Conservation (phyloP, 2,797 vertebrate genomes). For the Sebastiscus albofasciatus region DNA sequence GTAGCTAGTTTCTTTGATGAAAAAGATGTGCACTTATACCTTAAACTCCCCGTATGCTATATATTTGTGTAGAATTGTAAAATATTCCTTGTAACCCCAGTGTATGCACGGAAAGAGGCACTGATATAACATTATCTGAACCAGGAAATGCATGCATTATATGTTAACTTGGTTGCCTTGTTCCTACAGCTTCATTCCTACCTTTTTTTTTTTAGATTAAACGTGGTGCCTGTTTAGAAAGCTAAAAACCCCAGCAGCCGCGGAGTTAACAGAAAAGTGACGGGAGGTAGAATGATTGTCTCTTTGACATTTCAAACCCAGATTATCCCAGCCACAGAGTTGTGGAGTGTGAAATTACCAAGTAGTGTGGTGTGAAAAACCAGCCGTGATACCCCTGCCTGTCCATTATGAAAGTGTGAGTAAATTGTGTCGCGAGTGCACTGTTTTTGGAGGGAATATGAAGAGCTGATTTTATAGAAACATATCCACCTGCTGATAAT, state of each 20-base stretch:
- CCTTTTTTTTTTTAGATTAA: not conserved
- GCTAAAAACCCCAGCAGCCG: not conserved
- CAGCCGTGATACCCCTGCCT: not conserved
- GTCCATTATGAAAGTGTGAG: not conserved
- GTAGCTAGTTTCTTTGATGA: not conserved
- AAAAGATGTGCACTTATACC: not conserved
- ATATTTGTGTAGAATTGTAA: not conserved
- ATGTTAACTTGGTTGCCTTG: not conserved
- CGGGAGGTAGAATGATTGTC: constrained; percentile 16
- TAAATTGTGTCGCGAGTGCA: not conserved
- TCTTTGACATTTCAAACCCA: constrained; percentile 28
- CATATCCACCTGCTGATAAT: not conserved
- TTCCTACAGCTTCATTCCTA: not conserved
- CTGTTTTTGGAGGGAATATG: not conserved
- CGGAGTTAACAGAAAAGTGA: constrained; percentile 3
- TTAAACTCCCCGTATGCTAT: not conserved
- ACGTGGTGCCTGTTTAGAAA: not conserved
- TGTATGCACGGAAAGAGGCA: not conserved
- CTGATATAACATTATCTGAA: not conserved
- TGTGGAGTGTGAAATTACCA: constrained; percentile 51
- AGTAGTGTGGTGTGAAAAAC: not conserved
- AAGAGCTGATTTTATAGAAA: not conserved
- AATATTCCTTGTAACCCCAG: not conserved
- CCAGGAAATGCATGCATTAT: not conserved
- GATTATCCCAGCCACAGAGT: constrained; percentile 34